Evolutionary conservation across 2,113 vertebrate species (phyloP).

Genomic region (Capreolus pygargus): DNA sequence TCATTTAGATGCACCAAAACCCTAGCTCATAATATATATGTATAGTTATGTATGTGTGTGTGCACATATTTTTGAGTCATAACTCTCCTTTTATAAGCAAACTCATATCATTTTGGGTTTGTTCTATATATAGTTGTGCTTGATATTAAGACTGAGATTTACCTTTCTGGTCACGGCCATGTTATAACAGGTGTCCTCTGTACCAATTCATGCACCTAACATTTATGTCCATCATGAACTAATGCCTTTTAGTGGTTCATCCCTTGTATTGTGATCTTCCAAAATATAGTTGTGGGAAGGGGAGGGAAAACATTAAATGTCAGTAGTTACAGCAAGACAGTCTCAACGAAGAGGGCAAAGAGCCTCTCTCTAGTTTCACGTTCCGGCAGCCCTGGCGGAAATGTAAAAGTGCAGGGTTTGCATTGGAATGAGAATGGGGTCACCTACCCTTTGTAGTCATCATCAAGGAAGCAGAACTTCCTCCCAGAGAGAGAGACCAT

Average conservation of each 20-base stretch:
- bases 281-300: constrained; percentile 49
- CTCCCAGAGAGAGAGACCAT: constrained; percentile 85
- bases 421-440: constrained; percentile 88
- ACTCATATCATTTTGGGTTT: neutral
- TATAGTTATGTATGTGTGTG: neutral
- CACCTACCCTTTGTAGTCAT: constrained; percentile 90
- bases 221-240: constrained; percentile 59
- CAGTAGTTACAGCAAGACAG: constrained; percentile 61
- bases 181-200: neutral
- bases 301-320: constrained; percentile 63
- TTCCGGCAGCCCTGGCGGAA: constrained; percentile 75
- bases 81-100: neutral
- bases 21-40: neutral
- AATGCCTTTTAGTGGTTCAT: constrained; percentile 56
- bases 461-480: constrained; percentile 89
- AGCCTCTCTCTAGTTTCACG: constrained; percentile 66
- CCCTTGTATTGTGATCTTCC: constrained; percentile 43
- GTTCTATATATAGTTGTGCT: neutral
- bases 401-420: constrained; percentile 83
- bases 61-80: neutral
- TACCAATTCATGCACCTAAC: constrained; percentile 24
- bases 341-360: constrained; percentile 70
- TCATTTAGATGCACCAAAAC: neutral
- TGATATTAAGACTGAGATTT: neutral
- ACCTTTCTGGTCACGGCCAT: neutral